phyloP scores from a whole-genome alignment of 2,888 invertebrate species.

The Hypena proboscidalis region DNA sequence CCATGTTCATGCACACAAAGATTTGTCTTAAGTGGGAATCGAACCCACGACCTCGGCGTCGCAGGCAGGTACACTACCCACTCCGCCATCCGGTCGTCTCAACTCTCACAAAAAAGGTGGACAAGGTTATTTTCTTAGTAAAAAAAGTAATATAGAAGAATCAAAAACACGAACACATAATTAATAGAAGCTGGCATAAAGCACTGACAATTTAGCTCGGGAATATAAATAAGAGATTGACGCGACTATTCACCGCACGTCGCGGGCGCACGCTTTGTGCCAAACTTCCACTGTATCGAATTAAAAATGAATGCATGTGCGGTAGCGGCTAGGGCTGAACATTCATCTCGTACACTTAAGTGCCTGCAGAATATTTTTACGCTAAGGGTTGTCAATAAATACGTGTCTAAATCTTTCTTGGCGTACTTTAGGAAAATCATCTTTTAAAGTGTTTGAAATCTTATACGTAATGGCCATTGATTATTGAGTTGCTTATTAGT shows the following conservation, averaged over 20 bases:
- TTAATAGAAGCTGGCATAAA: background rate
- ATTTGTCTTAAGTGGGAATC: no score
- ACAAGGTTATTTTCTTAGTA: no score
- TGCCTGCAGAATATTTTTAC: slow-evolving; percentile 6
- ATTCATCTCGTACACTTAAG: background rate
- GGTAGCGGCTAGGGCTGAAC: slow-evolving; percentile 38
- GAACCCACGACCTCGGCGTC: no score
- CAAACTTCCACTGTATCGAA: slow-evolving; percentile 67
- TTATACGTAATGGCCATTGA: no score
- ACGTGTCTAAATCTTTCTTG: no score
- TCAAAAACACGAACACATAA: background rate
- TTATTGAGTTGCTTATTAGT: no score
- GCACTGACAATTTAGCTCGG: slow-evolving; percentile 17
- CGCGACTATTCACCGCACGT: slow-evolving; percentile 52
- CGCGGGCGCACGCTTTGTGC: slow-evolving; percentile 61
- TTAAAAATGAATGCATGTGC: slow-evolving; percentile 69
- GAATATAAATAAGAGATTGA: slow-evolving; percentile 49
- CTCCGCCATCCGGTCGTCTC: no score
- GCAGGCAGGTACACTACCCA: no score
- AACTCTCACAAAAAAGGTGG: no score
- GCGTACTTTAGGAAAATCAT: no score
- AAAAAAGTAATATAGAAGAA: background rate
- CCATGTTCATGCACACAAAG: no score
- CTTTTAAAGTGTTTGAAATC: no score
- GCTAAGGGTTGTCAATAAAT: background rate